Base-by-base conservation (phyloP, 2,113 vertebrate genomes). In the Ictalurus furcatus region DNA sequence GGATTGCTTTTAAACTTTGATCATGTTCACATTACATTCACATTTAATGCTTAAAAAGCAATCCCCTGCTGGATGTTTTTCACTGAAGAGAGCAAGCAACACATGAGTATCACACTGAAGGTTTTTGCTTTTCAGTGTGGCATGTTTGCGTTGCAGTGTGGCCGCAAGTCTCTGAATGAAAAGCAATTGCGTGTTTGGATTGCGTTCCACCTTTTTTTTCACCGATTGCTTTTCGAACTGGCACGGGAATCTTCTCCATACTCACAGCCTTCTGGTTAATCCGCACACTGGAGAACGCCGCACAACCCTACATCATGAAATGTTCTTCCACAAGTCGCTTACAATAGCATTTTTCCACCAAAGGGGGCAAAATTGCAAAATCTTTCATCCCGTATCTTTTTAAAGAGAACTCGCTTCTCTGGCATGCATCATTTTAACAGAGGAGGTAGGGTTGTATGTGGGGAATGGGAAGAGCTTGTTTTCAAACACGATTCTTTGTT, bases 11-110 rank as follows among this genome's bases (percentile, higher is more conserved):
- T 40, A 16, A 40, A 84, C 21, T 14, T 63, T 28, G 21, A 63
- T 63, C 81, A 23, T 58, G 12, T 63, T 84, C 34, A 52, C 19
- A 14, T 84, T 40, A 40, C 81, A 84, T 84, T 84, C 23, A 44
- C 81, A 63, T 84, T 44, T 44, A 63, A 63, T 16, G 59, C 37
- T 40, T 44, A 44, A 84, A 84, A 84, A 63, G 81, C 81, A 84
- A 84, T 84, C 81, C 34, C 58, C 81, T 63, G 58, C 58, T 84
- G 34, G 44, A 44, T 25, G 58, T 84, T 40, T 63, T 84, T 84
- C 59, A 63, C 81, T 84, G 81, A 63, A 63, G 59, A 63, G 81
- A 25, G 44, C 81, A 63, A 44, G 81, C 81, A 84, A 84, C 58
- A 84, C 81, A 44, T 17, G 34, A 63, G 34, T 7, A 84, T 16